Base-by-base conservation (phyloP, 2,113 vertebrate species). In the Muntiacus reevesi region DNA sequence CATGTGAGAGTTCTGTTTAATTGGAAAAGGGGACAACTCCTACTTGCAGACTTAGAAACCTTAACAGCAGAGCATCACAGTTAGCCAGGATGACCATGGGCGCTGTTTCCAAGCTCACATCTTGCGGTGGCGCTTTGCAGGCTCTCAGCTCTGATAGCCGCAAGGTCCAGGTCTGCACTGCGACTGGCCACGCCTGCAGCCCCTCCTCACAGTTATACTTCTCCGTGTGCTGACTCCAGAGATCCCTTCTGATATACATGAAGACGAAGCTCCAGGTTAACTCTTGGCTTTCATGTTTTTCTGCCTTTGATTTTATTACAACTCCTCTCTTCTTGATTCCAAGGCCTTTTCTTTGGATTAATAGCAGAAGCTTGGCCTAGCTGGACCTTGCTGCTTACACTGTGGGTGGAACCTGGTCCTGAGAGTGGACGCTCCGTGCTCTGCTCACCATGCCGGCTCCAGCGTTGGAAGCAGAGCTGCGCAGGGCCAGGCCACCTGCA, bases 381-480 rank as follows among this genome's bases (percentile, higher is more conserved):
- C 27, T 78, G 45, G 36, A 2, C 28, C 30, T 50, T 50, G 2
- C 28, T 12, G 33, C 78, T 52, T 9, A 21, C 9, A 1, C 30
- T 12, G 47, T 13, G 78, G 30, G 2, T 71, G 28, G 40, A 79
- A 11, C 52, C 52, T 2, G 45, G 4, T 59, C 4, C 60, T 64
- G n/a, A 62, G 30, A 47, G 50, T 47, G 12, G 27, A 11, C 19
- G 3, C 25, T 4, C 25, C 1, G 40, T 10, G 76, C 27, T 17
- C 76, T 78, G 76, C 76, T 17, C 27, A 9, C 4, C 76, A 2
- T 5, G 76, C 25, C 43, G 15, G 76, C 43, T 47, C 76, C 76
- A 17, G 14, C 76, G 1, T 1, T 3, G 7, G 3, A 8, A 33
- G 15, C 59, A 7, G 13, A 2, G 17, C 12, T 1, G 30, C 17